A percentile compares a stretch with the other conserved stretches of the same genome.
These are phyloP conservation scores for Nothoprocta perdicaria DNA, from an alignment of 2,113 vertebrate species.

Conservation along the genomic window DNA sequence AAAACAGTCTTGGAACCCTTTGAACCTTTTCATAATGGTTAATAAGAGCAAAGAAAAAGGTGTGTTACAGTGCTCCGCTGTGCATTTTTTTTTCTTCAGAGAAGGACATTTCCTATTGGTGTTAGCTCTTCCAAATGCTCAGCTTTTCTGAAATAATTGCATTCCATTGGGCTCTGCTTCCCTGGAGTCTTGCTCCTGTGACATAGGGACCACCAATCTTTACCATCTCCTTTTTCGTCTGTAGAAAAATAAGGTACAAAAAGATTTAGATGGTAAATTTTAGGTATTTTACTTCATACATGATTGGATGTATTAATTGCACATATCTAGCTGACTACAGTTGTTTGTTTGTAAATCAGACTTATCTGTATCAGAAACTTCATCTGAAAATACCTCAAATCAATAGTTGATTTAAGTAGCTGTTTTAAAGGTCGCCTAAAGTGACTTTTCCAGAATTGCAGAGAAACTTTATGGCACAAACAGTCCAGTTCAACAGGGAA, in stretches of 20 bases:
- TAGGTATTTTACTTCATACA: not conserved
- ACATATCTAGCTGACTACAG: not conserved
- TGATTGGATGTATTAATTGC: not conserved
- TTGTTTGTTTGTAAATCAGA: not conserved
- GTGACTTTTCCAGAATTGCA: not conserved
- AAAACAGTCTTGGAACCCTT: not conserved
- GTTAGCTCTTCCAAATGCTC: not conserved
- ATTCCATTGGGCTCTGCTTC: not conserved
- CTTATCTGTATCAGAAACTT: not conserved
- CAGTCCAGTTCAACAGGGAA: not conserved
- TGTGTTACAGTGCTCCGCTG: not conserved
- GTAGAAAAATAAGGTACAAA: not conserved
- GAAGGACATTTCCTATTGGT: not conserved
- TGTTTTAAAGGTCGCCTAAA: not conserved
- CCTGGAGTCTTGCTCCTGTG: not conserved
- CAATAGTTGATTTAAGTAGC: not conserved
- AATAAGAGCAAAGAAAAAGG: not conserved
- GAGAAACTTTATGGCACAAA: not conserved
- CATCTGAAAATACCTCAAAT: not conserved
- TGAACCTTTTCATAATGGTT: not conserved
- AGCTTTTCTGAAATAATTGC: not conserved
- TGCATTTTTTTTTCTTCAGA: not conserved
- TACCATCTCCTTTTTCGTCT: not conserved
- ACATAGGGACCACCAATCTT: not conserved
- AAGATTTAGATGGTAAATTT: not conserved